A percentile compares a stretch with the other conserved stretches of the same genome.
Conservation (phyloP, 1,140 invertebrate genomes). For the Vanessa atalanta region DNA sequence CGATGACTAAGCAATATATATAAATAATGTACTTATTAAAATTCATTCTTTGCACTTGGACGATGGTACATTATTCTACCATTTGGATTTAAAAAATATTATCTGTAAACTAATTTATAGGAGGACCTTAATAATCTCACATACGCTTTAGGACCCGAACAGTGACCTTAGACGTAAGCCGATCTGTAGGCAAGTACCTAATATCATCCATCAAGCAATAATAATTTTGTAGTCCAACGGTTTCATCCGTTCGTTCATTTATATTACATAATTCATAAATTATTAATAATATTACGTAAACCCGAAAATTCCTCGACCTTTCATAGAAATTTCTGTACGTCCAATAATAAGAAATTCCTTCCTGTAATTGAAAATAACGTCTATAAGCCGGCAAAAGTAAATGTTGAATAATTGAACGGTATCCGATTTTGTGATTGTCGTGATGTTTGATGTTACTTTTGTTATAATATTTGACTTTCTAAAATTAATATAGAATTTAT, state of each 20-base stretch:
- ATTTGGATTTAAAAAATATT: too few relatives aligned
- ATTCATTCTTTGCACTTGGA: too few relatives aligned
- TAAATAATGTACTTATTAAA: neutral
- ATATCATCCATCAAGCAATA: too few relatives aligned
- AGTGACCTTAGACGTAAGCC: neutral
- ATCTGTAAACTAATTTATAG: too few relatives aligned
- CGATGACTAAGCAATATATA: neutral
- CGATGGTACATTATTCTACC: too few relatives aligned
- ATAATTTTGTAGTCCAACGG: too few relatives aligned
- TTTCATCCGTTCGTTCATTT: neutral
- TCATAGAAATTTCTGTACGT: neutral
- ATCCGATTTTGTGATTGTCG: constrained; percentile 35
- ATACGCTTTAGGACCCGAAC: neutral
- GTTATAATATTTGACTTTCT: too few relatives aligned
- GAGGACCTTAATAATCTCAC: too few relatives aligned
- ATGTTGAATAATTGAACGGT: constrained; percentile 37
- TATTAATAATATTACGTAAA: neutral
- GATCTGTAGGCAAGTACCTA: too few relatives aligned
- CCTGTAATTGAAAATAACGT: constrained; percentile 12
- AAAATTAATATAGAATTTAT: too few relatives aligned
- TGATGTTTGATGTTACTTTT: neutral
- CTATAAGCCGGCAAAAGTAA: constrained; percentile 23
- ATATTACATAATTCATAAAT: neutral
- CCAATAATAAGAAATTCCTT: constrained; percentile 17
- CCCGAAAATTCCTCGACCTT: neutral